Evolutionary conservation across 2,797 vertebrate genomes (phyloP).

Genomic region (Artibeus lituratus): DNA sequence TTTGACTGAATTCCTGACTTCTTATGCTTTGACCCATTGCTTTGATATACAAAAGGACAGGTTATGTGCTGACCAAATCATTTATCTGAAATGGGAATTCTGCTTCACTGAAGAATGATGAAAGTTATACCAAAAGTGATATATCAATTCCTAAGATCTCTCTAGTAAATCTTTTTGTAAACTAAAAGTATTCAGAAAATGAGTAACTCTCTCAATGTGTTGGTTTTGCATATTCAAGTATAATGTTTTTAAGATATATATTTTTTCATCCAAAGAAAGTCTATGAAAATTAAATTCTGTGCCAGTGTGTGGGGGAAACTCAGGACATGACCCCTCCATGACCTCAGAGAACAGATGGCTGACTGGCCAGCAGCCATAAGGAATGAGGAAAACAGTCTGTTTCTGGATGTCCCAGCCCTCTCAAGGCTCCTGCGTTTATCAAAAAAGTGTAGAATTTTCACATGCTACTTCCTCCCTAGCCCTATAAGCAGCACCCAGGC

Average conservation of each 20-base stretch:
- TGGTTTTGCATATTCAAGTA: not conserved
- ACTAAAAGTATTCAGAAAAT: not conserved
- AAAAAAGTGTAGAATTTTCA: not conserved
- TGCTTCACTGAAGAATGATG: not conserved
- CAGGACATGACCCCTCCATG: not conserved
- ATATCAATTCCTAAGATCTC: not conserved
- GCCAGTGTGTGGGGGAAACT: not conserved
- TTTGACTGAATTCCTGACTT: not conserved
- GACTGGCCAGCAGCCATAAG: not conserved
- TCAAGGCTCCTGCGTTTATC: not conserved
- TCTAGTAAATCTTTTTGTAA: not conserved
- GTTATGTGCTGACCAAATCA: not conserved
- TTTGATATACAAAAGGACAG: not conserved
- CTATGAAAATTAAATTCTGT: slow-evolving; percentile 10
- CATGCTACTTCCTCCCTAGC: not conserved
- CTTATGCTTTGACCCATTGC: not conserved
- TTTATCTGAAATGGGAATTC: not conserved
- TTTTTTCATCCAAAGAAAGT: not conserved
- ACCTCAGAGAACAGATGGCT: not conserved
- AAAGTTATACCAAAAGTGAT: not conserved
- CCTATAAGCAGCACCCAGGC: not conserved
- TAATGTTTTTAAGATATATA: not conserved
- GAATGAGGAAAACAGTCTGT: not conserved
- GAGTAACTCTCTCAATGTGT: not conserved
- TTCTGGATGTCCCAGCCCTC: not conserved